A percentile compares a stretch with the other conserved stretches of the same genome.
Evolutionary conservation across 1,140 invertebrate genomes (phyloP).

Genomic region (Diachasmimorpha longicaudata): DNA sequence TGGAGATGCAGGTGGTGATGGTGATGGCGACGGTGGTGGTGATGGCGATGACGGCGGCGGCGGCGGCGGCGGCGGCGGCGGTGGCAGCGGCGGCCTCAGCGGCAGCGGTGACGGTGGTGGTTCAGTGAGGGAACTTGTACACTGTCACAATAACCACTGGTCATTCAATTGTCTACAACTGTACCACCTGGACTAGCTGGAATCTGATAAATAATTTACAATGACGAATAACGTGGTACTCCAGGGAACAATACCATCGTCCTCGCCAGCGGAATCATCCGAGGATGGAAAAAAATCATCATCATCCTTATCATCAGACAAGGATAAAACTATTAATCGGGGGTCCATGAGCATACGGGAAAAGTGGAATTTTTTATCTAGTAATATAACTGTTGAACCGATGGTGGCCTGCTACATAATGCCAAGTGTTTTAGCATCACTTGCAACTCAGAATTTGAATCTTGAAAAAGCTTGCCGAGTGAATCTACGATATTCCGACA

Average conservation of each 20-base stretch:
- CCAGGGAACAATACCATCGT: neutral
- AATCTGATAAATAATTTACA: neutral
- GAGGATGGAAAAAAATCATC: neutral
- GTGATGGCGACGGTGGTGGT: neutral
- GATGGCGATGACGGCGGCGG: no score
- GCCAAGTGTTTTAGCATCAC: constrained; percentile 76
- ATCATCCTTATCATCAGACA: constrained; percentile 9
- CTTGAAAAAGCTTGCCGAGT: constrained; percentile 85
- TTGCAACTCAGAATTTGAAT: constrained; percentile 82
- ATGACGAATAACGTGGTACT: constrained; percentile 26
- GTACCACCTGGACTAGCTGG: neutral
- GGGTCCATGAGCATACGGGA: constrained; percentile 44
- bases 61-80: neutral
- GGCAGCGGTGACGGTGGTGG: neutral
- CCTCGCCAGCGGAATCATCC: neutral
- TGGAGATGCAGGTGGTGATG: neutral
- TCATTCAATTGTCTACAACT: neutral
- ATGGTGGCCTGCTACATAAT: constrained; percentile 81
- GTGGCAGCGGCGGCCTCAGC: neutral
- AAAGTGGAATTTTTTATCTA: constrained; percentile 54
- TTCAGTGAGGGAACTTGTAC: neutral
- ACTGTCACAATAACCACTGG: neutral
- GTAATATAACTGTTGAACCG: constrained; percentile 79
- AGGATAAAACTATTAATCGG: constrained; percentile 34
- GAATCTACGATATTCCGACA: constrained; percentile 73